Base-by-base conservation (phyloP, 2,888 invertebrate genomes). In the Drosophila seclusa region DNA sequence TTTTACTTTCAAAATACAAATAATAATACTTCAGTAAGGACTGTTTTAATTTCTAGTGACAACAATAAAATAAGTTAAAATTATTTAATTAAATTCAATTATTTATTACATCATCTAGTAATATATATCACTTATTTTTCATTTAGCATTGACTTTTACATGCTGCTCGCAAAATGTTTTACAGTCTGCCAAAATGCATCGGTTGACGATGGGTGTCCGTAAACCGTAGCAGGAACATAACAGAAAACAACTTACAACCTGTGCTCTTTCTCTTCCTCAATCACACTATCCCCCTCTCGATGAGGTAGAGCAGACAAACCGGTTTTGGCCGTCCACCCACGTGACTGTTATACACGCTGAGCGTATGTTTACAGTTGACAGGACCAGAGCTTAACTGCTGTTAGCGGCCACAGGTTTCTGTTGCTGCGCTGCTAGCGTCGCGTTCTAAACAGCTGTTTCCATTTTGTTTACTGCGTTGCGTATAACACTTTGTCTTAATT, bases 331-430 rank as follows among this genome's bases (percentile, higher is more conserved):
- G 54, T 34, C 36, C 60, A 59, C 62, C 62, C 80, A 78, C 78
- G 76, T 76, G 67, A 78, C 76, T 80, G 78, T 80, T 80, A 80
- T 78, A 80, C 63, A 57, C 49, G 24, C 21, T 38, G 48, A 59
- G 50, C 57, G 57, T 45, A 24, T 63, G 67, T 58, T 72, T 50
- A 57, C 64, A 53, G 57, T 32, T 68, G 45, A 72, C 81, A 87
- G 71, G 71, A 77, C 57, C 59, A 40, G 52, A 66, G 29, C 45
- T 24, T n/a, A 38, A 16, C 59, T 62, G 21, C 71, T 87, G 85
- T 82, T 87, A 82, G 65, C 85, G 50, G 87, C 88, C 80, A 83
- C 83, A 83, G 83, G 83, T 87, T 74, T 79, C 73, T 82, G 83
- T 82, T 82, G 72, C 53, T 68, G 55, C 62, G 68, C 71, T 75